A percentile compares a stretch with the other conserved stretches of the same genome.
phyloP scores from a whole-genome alignment of 2,113 vertebrate genomes.

The Gnathonemus echidnorhynchus region DNA sequence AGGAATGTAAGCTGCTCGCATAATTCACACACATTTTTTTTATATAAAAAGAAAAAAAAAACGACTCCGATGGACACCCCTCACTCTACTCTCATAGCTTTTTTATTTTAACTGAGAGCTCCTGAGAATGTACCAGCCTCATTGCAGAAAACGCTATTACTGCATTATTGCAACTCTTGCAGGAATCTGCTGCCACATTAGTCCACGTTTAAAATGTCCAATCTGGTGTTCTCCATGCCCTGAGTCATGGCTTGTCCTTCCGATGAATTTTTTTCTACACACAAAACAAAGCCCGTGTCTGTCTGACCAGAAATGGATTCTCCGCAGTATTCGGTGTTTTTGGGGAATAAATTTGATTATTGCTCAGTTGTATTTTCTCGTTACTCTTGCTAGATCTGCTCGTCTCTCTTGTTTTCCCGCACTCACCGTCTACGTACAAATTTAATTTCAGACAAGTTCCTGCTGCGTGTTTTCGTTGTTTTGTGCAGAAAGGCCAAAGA shows the following conservation, averaged over 20 bases:
- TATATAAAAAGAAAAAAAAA: background rate
- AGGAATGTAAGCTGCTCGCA: background rate
- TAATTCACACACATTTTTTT: background rate
- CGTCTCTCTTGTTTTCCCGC: background rate
- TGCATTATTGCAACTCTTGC: background rate
- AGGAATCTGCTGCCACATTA: background rate
- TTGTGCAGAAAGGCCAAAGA: slow-evolving; percentile 9
- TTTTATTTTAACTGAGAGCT: background rate
- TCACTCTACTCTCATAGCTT: background rate
- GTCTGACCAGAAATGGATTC: background rate
- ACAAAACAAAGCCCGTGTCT: background rate
- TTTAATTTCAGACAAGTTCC: background rate
- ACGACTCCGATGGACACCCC: background rate
- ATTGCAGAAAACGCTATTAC: background rate
- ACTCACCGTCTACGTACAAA: background rate
- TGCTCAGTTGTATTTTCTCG: background rate
- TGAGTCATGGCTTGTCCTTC: background rate
- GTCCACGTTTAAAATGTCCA: background rate
- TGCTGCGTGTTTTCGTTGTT: background rate
- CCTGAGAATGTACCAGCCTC: background rate
- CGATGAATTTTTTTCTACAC: background rate
- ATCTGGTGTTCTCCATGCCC: background rate
- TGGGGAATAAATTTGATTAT: background rate
- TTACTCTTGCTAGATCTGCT: background rate
- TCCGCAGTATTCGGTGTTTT: background rate